Conservation (phyloP, 2,888 invertebrate species). For the Altica lythri region DNA sequence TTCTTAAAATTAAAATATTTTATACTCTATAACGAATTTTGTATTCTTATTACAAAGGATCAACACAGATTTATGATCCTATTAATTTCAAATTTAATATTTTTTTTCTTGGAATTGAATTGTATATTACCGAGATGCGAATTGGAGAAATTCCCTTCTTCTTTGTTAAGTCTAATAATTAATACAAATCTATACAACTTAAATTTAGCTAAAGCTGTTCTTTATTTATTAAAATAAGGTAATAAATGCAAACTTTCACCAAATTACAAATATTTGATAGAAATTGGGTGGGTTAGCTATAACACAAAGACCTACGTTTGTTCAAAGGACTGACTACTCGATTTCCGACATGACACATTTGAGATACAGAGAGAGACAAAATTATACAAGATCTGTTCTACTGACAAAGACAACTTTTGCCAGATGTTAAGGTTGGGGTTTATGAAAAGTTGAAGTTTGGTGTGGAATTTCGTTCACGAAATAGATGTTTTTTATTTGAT, state of each 20-base stretch:
- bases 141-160: too few relatives aligned
- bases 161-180: too few relatives aligned
- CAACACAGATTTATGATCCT: too few relatives aligned
- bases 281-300: constrained; percentile 17
- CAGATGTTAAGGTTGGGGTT: constrained; percentile 46
- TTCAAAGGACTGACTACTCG: constrained; percentile 20
- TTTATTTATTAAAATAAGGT: neutral
- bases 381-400: constrained; percentile 22
- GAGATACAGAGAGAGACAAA: constrained; percentile 31
- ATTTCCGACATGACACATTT: constrained; percentile 27
- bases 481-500: constrained; percentile 32
- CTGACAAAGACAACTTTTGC: constrained; percentile 33
- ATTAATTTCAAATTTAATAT: too few relatives aligned
- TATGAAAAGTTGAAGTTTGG: constrained; percentile 40
- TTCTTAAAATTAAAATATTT: too few relatives aligned
- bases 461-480: constrained; percentile 36
- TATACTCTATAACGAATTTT: too few relatives aligned
- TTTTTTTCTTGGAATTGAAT: too few relatives aligned
- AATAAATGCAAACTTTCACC: neutral
- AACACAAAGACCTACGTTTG: constrained; percentile 17
- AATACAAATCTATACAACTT: too few relatives aligned
- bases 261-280: constrained; percentile 4
- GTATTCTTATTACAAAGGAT: too few relatives aligned
- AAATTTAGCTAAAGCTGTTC: too few relatives aligned
- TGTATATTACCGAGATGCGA: too few relatives aligned